These are phyloP conservation scores for Ginglymostoma cirratum DNA, from an alignment of 2,113 vertebrate genomes.

Conservation along the genomic window DNA sequence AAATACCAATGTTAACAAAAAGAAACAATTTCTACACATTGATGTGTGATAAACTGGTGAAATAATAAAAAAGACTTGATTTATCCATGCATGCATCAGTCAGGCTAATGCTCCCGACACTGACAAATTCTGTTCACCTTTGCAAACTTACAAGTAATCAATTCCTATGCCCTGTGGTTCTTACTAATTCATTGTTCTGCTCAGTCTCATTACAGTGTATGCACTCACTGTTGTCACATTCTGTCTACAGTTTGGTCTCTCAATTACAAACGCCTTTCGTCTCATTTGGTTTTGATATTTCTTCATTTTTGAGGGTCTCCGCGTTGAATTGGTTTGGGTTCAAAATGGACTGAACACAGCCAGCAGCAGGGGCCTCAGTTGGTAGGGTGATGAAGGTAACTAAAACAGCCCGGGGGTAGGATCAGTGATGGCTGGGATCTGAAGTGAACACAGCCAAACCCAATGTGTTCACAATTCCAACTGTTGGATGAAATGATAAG, in stretches of 20 bases:
- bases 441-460: too few relatives aligned
- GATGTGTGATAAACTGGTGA: not conserved
- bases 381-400: too few relatives aligned
- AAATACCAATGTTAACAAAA: not conserved
- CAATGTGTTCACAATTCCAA: not conserved
- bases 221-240: conserved; percentile 10
- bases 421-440: too few relatives aligned
- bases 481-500: not conserved
- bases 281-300: not conserved
- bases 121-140: conserved; percentile 26
- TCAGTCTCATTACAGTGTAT: not conserved
- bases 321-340: not conserved
- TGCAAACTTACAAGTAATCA: conserved; percentile 19
- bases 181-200: conserved; percentile 8
- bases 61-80: not conserved
- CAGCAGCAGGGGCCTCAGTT: not conserved
- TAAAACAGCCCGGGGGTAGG: too few relatives aligned
- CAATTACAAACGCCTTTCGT: not conserved
- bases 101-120: not conserved
- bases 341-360: not conserved
- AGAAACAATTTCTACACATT: not conserved
- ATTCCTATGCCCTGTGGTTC: not conserved
- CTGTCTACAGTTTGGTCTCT: conserved; percentile 9
- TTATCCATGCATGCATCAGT: not conserved
- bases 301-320: not conserved